Evolutionary conservation across 2,797 vertebrate genomes (phyloP).

Genomic region (Threskiornis aethiopicus): DNA sequence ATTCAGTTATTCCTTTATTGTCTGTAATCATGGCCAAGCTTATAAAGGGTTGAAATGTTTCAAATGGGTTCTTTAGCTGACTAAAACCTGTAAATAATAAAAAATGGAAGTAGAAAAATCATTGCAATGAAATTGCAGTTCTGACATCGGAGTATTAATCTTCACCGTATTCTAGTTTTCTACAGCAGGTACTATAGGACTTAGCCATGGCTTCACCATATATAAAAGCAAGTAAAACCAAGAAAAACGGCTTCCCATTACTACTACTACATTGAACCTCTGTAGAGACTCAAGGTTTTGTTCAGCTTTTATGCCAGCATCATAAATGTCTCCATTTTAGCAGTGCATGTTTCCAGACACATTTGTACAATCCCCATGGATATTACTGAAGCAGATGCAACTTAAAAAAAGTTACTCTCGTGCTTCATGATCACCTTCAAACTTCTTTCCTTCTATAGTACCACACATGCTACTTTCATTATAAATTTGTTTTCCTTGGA

Average conservation of each 20-base stretch:
- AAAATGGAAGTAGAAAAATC: background rate
- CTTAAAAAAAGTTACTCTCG: background rate
- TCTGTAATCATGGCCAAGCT: background rate
- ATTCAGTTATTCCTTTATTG: background rate
- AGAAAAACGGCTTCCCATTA: background rate
- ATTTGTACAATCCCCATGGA: background rate
- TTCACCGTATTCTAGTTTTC: background rate
- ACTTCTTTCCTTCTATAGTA: background rate
- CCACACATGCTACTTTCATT: background rate
- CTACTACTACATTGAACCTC: background rate
- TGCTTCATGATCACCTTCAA: background rate
- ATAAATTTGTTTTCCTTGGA: background rate
- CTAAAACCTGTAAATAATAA: background rate
- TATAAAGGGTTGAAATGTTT: background rate
- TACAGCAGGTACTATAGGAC: background rate
- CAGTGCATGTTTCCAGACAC: background rate
- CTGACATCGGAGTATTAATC: background rate
- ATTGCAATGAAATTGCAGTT: background rate
- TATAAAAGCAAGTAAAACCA: background rate
- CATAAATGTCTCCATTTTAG: background rate
- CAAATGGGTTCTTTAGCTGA: background rate
- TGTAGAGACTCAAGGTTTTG: background rate
- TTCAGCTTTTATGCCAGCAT: background rate
- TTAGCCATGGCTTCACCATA: background rate
- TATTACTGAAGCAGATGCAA: background rate